phyloP scores from a whole-genome alignment of 2,797 vertebrate species.

The Yasuhikotakia modesta region DNA sequence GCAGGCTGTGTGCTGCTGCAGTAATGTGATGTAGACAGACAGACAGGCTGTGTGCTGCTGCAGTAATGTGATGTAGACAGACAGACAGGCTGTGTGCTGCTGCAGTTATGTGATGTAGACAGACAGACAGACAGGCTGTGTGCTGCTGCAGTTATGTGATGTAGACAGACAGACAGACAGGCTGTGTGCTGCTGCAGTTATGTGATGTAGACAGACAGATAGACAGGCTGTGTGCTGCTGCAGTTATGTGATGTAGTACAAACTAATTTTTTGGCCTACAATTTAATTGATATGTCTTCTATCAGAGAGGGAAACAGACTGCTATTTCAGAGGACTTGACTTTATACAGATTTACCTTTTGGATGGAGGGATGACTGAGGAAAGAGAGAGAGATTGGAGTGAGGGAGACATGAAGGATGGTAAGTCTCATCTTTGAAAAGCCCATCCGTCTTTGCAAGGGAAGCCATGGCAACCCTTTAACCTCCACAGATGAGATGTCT shows the following conservation, averaged over 20 bases:
- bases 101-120: neutral
- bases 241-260: slow-evolving; percentile 30
- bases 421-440: slow-evolving; percentile 53
- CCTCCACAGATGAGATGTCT: slow-evolving; percentile 51
- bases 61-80: neutral
- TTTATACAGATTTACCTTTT: slow-evolving; percentile 65
- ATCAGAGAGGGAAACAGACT: slow-evolving; percentile 43
- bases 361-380: slow-evolving; percentile 50
- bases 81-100: too few species aligned
- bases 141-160: neutral
- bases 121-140: neutral
- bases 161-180: neutral
- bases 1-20: neutral
- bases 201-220: neutral
- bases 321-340: slow-evolving; percentile 49
- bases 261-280: slow-evolving; percentile 48
- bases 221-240: slow-evolving; percentile 30
- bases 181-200: neutral
- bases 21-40: neutral
- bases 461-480: slow-evolving; percentile 54
- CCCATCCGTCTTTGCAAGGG: slow-evolving; percentile 58
- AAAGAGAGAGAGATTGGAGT: slow-evolving; percentile 47
- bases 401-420: slow-evolving; percentile 57
- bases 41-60: slow-evolving; percentile 1
- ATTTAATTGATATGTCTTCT: slow-evolving; percentile 63